A percentile compares a stretch with the other conserved stretches of the same genome.
Conservation (phyloP, 2,797 vertebrate genomes). For the Glossophaga mutica region DNA sequence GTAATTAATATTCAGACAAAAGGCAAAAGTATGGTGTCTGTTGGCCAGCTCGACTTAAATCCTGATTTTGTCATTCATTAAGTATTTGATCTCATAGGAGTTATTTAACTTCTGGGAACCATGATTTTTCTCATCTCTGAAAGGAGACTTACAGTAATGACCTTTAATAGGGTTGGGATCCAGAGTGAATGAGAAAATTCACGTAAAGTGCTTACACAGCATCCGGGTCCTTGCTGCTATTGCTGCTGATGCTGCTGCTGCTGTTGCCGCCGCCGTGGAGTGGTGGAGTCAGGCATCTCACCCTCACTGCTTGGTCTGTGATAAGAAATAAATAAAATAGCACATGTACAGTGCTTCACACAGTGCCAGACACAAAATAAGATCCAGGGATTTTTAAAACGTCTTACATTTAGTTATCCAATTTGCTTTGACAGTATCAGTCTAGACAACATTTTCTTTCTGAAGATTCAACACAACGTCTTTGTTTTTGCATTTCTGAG, state of each 20-base stretch:
- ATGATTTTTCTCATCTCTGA: neutral
- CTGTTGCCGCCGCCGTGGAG: no score
- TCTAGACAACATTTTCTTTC: constrained; percentile 30
- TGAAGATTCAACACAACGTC: neutral
- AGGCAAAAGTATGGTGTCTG: neutral
- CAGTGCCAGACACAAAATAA: neutral
- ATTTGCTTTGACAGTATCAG: neutral
- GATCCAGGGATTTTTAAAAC: neutral
- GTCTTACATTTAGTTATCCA: constrained; percentile 2
- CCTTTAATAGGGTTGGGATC: neutral
- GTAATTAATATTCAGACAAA: neutral
- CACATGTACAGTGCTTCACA: neutral
- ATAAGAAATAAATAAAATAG: constrained; percentile 10
- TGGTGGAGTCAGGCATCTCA: neutral
- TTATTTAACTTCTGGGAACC: neutral
- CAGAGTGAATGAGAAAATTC: neutral
- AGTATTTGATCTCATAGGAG: neutral
- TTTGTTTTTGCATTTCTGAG: neutral
- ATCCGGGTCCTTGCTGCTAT: neutral
- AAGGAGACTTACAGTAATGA: neutral
- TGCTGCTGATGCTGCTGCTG: no score
- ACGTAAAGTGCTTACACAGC: neutral
- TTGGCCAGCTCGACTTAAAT: neutral
- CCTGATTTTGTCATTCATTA: neutral
- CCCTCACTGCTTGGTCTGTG: neutral